A percentile compares a stretch with the other conserved stretches of the same genome.
Conservation (phyloP, 2,113 vertebrate species). For the Psittacus erithacus region DNA sequence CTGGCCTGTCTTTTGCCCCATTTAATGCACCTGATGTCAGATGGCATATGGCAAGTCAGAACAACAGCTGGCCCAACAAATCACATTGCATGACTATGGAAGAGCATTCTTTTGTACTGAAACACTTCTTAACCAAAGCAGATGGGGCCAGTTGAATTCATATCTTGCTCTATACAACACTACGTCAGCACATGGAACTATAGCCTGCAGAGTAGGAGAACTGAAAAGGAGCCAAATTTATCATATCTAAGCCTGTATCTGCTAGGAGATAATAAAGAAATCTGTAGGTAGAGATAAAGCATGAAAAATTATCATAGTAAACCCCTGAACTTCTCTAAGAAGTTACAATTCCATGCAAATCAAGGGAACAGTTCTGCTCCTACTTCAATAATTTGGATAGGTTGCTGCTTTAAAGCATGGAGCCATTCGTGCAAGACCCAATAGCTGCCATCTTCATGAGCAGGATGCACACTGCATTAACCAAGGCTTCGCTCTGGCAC, state of each 20-base stretch:
- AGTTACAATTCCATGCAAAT: neutral
- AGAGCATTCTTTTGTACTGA: neutral
- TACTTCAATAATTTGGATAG: neutral
- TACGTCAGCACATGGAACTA: neutral
- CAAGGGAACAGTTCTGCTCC: neutral
- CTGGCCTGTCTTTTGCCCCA: neutral
- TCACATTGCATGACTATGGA: neutral
- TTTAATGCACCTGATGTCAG: neutral
- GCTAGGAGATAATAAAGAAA: neutral
- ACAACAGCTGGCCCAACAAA: neutral
- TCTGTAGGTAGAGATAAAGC: neutral
- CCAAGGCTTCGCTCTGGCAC: fast-evolving
- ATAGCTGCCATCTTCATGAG: neutral
- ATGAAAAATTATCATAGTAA: neutral
- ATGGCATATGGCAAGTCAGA: neutral
- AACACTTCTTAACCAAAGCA: neutral
- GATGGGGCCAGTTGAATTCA: neutral
- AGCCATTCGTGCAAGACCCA: neutral
- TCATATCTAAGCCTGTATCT: neutral
- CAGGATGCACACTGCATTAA: neutral
- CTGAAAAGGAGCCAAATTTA: neutral
- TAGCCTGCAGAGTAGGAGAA: neutral
- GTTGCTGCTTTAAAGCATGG: neutral
- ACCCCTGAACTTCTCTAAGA: neutral
- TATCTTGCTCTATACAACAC: neutral